phyloP scores from a whole-genome alignment of 2,797 vertebrate species.

The Echeneis naucrates region DNA sequence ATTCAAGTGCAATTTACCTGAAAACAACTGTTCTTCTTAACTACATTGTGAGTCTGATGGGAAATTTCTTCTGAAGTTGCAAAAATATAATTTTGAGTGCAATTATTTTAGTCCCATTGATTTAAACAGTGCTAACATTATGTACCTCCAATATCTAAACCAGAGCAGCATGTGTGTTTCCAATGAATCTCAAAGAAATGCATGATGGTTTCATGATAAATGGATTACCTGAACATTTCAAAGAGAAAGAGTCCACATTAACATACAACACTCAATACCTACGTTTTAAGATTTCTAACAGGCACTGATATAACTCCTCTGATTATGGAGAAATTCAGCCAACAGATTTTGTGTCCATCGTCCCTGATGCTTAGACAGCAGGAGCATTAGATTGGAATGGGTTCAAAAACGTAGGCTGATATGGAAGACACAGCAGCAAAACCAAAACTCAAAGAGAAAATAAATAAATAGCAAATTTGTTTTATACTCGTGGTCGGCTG shows the following conservation, averaged over 20 bases:
- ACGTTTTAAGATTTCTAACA: conserved; percentile 77
- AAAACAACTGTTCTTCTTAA: conserved; percentile 8
- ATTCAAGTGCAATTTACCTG: background rate
- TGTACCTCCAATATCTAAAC: conserved; percentile 6
- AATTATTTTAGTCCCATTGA: conserved; percentile 32
- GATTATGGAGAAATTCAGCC: conserved; percentile 55
- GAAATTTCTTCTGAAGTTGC: background rate
- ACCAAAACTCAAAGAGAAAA: conserved; percentile 16
- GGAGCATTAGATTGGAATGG: conserved; percentile 23
- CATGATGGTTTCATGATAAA: conserved; percentile 6
- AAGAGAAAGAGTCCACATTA: conserved; percentile 22
- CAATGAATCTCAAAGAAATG: background rate
- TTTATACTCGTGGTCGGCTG: conserved; percentile 19
- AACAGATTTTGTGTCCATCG: conserved; percentile 8
- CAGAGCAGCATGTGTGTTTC: conserved; percentile 11
- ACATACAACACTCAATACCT: conserved; percentile 73
- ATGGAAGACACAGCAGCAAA: conserved; percentile 41
- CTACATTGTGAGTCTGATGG: background rate
- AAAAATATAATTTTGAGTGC: conserved; percentile 34
- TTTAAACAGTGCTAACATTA: background rate
- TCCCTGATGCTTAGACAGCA: conserved; percentile 14
- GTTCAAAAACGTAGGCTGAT: conserved; percentile 23
- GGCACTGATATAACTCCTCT: conserved; percentile 81
- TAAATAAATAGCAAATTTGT: conserved; percentile 56
- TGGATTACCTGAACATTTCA: conserved; percentile 20